Evolutionary conservation across 1,140 invertebrate genomes (phyloP).

Genomic region (Helicoverpa armigera): DNA sequence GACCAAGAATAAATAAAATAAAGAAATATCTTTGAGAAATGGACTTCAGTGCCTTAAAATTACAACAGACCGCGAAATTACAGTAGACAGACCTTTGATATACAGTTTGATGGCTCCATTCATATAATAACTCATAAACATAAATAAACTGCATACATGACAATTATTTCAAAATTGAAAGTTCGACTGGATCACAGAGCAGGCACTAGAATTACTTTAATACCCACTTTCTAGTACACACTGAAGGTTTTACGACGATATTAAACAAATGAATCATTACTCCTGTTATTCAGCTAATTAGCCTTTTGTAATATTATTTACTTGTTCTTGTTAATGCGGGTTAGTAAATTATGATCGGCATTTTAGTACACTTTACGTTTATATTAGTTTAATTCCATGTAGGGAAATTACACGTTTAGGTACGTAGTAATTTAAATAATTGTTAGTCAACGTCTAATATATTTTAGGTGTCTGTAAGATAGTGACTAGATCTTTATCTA

Average conservation of each 20-base stretch:
- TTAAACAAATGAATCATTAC: not conserved
- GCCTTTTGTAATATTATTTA: not conserved
- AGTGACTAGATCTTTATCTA: not conserved
- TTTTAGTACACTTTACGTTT: not conserved
- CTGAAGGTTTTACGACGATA: not conserved
- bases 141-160: not conserved
- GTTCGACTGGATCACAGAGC: not conserved
- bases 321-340: constrained; percentile 3
- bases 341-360: not conserved
- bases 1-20: too few species aligned
- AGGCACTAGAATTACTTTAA: not conserved
- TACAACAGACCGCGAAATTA: too few species aligned
- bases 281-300: not conserved
- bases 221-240: not conserved
- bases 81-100: too few species aligned
- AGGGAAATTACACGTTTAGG: too few species aligned
- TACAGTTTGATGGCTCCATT: too few species aligned
- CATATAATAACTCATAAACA: too few species aligned
- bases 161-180: constrained; percentile 7
- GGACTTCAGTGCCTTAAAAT: too few species aligned
- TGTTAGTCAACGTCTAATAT: too few species aligned
- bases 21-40: too few species aligned
- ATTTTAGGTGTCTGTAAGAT: too few species aligned
- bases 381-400: not conserved
- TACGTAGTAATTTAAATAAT: too few species aligned